Evolutionary conservation across 1,140 invertebrate genomes (phyloP).

Genomic region (Bombus superbus): DNA sequence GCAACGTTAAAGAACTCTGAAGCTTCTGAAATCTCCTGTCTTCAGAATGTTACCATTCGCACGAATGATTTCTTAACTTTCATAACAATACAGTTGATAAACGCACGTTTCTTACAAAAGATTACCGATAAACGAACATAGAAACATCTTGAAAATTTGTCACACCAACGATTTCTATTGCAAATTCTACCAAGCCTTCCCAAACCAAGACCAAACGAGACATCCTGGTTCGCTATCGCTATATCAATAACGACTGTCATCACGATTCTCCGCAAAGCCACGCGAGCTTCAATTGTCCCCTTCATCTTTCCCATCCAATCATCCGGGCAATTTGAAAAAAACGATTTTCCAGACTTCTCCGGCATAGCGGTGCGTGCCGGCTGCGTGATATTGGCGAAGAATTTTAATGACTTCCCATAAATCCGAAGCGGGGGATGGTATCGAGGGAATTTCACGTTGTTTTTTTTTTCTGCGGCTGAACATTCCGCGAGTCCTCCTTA

Average conservation of each 20-base stretch:
- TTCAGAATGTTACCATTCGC: too few relatives aligned
- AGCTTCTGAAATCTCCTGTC: too few relatives aligned
- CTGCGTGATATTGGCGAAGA: conserved; percentile 1
- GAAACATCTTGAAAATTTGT: not conserved
- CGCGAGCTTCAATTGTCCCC: not conserved
- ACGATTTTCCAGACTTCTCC: not conserved
- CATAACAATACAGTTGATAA: not conserved
- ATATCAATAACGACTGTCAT: not conserved
- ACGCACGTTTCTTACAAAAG: not conserved
- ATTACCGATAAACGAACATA: not conserved
- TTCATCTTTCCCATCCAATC: not conserved
- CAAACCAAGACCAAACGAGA: too few relatives aligned
- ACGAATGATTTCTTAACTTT: not conserved
- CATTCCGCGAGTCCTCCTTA: conserved; percentile 3
- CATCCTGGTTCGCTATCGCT: too few relatives aligned
- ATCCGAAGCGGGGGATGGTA: not conserved
- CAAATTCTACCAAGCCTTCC: not conserved
- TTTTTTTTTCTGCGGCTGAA: not conserved
- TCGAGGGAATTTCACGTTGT: not conserved
- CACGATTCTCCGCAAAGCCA: not conserved
- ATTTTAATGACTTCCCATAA: conserved; percentile 21
- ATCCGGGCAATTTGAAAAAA: not conserved
- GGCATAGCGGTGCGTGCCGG: not conserved
- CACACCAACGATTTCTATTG: not conserved
- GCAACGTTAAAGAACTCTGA: too few relatives aligned